Percentiles rank a stretch among this genome's conserved stretches.
phyloP scores from a whole-genome alignment of 2,888 invertebrate species.

The Brenthis ino region DNA sequence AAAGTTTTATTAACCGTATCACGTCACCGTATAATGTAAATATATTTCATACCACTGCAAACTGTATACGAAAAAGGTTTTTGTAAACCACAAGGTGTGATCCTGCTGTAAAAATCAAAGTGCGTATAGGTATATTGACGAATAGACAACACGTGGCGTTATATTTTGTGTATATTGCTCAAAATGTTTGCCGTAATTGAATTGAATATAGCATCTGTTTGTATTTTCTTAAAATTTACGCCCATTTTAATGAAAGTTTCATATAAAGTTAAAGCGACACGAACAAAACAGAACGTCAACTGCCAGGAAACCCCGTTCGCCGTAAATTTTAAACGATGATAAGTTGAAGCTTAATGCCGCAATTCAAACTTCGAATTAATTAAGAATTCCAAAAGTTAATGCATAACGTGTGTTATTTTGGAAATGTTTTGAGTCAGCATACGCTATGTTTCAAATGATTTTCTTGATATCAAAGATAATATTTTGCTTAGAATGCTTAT shows the following conservation, averaged over 20 bases:
- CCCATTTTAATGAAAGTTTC: constrained; percentile 14
- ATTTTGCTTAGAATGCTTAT: not conserved
- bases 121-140: no score
- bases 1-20: no score
- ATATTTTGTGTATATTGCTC: no score
- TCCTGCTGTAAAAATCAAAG: no score
- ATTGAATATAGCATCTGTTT: no score
- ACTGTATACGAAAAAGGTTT: no score
- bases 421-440: constrained; percentile 9
- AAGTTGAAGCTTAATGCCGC: constrained; percentile 43
- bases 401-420: constrained; percentile 40
- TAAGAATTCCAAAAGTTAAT: constrained; percentile 63
- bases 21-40: no score
- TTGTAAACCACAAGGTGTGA: no score
- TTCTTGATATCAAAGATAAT: not conserved
- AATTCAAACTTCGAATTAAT: constrained; percentile 73
- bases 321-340: constrained; percentile 28
- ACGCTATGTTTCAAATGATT: constrained; percentile 11
- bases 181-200: no score
- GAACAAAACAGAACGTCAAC: constrained; percentile 19
- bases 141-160: no score
- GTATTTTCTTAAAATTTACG: constrained; percentile 7
- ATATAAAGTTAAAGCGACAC: constrained; percentile 14
- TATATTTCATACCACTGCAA: no score
- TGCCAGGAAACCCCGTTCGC: constrained; percentile 21